Base-by-base conservation (phyloP, 2,888 invertebrate genomes). In the Thecophora atra region DNA sequence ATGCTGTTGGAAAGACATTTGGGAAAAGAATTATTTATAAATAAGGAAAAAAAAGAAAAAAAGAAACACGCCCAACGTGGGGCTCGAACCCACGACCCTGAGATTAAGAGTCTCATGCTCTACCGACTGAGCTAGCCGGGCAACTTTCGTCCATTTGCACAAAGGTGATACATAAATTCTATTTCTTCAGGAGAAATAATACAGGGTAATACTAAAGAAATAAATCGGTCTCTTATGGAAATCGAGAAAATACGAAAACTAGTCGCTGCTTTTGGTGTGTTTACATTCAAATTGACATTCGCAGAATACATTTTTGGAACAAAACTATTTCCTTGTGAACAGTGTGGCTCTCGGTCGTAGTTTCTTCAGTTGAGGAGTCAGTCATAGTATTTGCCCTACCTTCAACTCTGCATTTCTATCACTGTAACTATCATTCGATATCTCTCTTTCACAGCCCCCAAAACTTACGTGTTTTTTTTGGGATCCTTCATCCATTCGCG, bases 401-500 rank as follows among this genome's bases (percentile, higher is more conserved):
- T 6, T 13, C n/a, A n/a, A 28, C 58, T 58, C 26, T 24, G 1
- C n/a, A n/a, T n/a, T n/a, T 56, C 8, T 11, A 26, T 58, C 13
- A 26, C 28, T 37, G 11, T 37, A 37, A 37, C n/a, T n/a, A n/a
- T n/a, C 11, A 37, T 37, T 37, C 37, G 37, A 6, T 37, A 1
- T 37, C 37, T n/a, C 37, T n/a, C 17, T n/a, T 47, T 17, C 26
- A n/a, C 28, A 19, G 5, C 11, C 56, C 5, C 2, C 37, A 8
- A 8, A 21, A 84, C 85, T 84, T 78, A 90, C 89, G 88, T 87
- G 81, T 89, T 90, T 72, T 86, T 79, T 84, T 85, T 75, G 66
- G 84, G 72, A 74, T 85, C 82, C n/a, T 78, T 78, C 88, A 89
- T 89, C 89, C 89, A 89, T 54, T 87, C 84, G 42, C 89, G 85